A percentile compares a stretch with the other conserved stretches of the same genome.
phyloP scores from a whole-genome alignment of 92 coral and sea anemone genomes.

The Epizoanthus fatuus region DNA sequence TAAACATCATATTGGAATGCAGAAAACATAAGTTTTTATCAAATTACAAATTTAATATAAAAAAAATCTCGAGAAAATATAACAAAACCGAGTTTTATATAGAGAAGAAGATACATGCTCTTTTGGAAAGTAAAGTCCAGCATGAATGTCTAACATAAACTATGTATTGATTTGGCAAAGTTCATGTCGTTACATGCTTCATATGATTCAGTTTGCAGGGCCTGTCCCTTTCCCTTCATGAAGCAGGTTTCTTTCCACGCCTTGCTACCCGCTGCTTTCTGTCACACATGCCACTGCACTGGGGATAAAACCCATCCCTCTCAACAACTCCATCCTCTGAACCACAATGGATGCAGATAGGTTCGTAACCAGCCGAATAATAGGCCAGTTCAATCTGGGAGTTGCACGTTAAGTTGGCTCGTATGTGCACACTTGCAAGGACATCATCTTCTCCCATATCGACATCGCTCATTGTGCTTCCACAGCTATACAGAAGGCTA shows the following conservation, averaged over 20 bases:
- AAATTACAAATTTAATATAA: too few species aligned
- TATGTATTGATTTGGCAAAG: slow-evolving; percentile 8
- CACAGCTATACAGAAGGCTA: slow-evolving; percentile 36
- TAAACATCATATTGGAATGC: too few species aligned
- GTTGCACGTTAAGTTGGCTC: slow-evolving; percentile 25
- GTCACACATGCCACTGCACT: slow-evolving; percentile 7
- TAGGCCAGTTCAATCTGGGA: slow-evolving; percentile 19
- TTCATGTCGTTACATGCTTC: slow-evolving; percentile 18
- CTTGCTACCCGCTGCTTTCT: not conserved
- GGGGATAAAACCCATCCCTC: slow-evolving; percentile 34
- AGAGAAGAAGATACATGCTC: slow-evolving; percentile 9
- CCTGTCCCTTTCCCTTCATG: not conserved
- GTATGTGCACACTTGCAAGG: slow-evolving; percentile 30
- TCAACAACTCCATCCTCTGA: slow-evolving; percentile 23
- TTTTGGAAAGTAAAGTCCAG: slow-evolving; percentile 9
- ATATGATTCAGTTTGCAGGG: not conserved
- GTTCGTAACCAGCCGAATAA: slow-evolving; percentile 27
- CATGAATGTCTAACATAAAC: slow-evolving; percentile 22
- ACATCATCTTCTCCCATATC: slow-evolving; percentile 34
- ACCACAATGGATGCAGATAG: slow-evolving; percentile 36
- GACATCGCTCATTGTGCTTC: slow-evolving; percentile 16
- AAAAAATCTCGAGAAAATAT: not conserved
- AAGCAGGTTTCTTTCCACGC: too few species aligned
- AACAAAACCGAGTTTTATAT: not conserved
- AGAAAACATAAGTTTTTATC: too few species aligned